These are phyloP conservation scores for Cataglyphis cursor DNA, from an alignment of 2,888 invertebrate genomes.

Conservation along the genomic window DNA sequence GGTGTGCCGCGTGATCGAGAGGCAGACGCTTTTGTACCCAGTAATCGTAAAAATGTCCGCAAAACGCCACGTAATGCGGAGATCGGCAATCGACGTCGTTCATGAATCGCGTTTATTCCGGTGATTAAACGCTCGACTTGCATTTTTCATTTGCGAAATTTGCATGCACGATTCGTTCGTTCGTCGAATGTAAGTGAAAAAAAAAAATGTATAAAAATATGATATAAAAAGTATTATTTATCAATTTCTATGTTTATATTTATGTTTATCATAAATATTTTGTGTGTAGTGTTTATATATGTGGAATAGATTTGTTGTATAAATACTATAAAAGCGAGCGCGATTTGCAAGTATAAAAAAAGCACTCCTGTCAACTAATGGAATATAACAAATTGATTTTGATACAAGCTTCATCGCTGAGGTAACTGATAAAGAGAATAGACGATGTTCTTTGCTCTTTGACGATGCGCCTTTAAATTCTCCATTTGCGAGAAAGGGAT, in stretches of 20 bases:
- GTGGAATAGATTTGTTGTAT: background rate
- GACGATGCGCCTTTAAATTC: background rate
- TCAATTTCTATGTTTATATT: background rate
- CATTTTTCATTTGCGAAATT: conserved; percentile 10
- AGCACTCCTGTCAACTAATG: background rate
- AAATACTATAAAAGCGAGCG: background rate
- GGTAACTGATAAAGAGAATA: conserved; percentile 7
- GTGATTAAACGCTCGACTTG: conserved; percentile 35
- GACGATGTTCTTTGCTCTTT: no score
- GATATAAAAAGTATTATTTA: background rate
- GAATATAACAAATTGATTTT: conserved; percentile 29
- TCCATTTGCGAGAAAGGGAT: background rate
- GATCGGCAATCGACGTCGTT: conserved; percentile 22
- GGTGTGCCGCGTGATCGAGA: conserved; percentile 14
- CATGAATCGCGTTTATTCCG: conserved; percentile 21
- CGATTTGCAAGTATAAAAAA: conserved; percentile 20
- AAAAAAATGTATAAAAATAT: background rate
- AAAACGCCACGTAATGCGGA: conserved; percentile 8
- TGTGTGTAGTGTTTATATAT: background rate
- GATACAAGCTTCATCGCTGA: background rate
- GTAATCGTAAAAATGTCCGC: conserved; percentile 6
- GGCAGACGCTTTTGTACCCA: background rate
- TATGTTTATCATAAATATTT: background rate
- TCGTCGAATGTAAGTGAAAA: background rate
- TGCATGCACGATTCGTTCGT: background rate